These are phyloP conservation scores for rat (Rattus norvegicus) DNA, from an alignment of 2,113 vertebrate genomes.

Conservation along the genomic window DNA sequence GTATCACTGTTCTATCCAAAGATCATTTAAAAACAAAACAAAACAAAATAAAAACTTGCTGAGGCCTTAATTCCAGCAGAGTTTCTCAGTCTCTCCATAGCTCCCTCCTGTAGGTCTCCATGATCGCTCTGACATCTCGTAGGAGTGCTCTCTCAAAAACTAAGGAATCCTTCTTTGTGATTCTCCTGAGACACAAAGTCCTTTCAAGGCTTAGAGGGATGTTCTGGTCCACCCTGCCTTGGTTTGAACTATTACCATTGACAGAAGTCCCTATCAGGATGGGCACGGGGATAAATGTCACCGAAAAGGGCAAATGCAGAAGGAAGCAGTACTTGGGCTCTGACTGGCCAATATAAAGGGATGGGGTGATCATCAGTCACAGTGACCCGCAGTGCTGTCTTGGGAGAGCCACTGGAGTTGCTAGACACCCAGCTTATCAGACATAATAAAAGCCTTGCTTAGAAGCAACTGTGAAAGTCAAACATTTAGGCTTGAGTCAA, in stretches of 20 bases:
- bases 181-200: background rate
- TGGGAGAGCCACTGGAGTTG: background rate
- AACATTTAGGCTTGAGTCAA: background rate
- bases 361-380: background rate
- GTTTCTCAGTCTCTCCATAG: background rate
- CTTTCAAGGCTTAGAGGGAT: background rate
- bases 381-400: background rate
- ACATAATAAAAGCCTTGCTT: background rate
- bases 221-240: background rate
- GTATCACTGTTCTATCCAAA: background rate
- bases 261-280: background rate
- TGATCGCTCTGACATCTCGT: slow-evolving; percentile 4
- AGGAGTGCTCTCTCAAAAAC: background rate
- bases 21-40: background rate
- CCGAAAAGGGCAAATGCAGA: background rate
- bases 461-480: background rate
- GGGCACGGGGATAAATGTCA: background rate
- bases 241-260: background rate
- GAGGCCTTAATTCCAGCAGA: background rate
- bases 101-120: background rate
- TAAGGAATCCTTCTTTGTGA: background rate
- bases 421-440: background rate
- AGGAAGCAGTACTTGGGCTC: background rate
- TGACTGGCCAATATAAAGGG: background rate
- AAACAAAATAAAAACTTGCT: background rate